Percentiles rank a stretch among this genome's conserved stretches.
These are phyloP conservation scores for Chionomys nivalis DNA, from an alignment of 2,113 vertebrate species.

Conservation along the genomic window DNA sequence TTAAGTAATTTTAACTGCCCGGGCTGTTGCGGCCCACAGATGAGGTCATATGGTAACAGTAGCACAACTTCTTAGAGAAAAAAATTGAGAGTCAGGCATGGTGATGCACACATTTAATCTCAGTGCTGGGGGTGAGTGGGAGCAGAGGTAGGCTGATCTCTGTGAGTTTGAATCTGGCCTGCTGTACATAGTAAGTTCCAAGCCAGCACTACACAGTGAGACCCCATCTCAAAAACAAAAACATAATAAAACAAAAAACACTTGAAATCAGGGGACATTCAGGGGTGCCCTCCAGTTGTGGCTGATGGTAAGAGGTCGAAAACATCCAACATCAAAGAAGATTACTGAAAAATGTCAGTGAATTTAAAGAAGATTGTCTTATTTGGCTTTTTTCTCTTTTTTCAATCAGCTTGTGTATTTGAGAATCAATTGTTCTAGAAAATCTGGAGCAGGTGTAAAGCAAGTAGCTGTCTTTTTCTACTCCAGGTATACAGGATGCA, in stretches of 20 bases:
- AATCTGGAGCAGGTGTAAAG: background rate
- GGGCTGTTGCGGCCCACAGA: background rate
- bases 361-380: background rate
- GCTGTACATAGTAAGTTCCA: background rate
- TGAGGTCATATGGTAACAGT: background rate
- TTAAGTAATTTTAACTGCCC: background rate
- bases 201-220: background rate
- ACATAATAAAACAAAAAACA: background rate
- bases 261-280: background rate
- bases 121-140: background rate
- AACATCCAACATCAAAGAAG: background rate
- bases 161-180: background rate
- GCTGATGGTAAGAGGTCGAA: background rate
- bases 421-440: constrained; percentile 3
- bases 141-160: background rate
- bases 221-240: background rate
- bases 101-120: background rate
- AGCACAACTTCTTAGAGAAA: background rate
- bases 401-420: background rate
- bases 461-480: background rate
- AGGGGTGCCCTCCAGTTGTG: background rate
- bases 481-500: background rate
- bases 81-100: background rate
- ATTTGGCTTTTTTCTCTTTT: background rate
- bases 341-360: background rate